These are phyloP conservation scores for Sylvilagus floridanus DNA, from an alignment of 2,797 vertebrate genomes.

Conservation along the genomic window DNA sequence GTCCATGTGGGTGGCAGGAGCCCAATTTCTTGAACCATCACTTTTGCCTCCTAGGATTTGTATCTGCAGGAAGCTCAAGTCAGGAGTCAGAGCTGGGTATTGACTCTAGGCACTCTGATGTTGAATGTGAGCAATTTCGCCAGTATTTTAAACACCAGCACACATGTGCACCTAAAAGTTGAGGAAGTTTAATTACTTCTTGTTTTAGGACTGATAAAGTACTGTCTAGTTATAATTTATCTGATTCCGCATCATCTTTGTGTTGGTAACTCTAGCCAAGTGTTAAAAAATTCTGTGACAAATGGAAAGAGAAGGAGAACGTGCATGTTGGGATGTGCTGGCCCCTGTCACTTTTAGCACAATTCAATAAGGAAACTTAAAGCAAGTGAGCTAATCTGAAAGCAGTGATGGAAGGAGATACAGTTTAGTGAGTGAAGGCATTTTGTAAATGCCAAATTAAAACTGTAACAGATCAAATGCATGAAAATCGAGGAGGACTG, in stretches of 20 bases:
- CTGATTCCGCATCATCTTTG: neutral
- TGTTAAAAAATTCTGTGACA: too few relatives aligned
- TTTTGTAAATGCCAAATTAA: neutral
- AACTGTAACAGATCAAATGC: neutral
- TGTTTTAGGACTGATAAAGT: neutral
- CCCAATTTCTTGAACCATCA: too few relatives aligned
- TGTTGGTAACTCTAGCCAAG: neutral
- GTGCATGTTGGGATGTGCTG: too few relatives aligned
- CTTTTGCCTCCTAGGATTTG: too few relatives aligned
- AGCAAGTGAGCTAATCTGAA: neutral
- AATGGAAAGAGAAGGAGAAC: neutral
- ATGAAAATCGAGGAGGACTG: neutral
- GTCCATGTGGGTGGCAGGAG: too few relatives aligned
- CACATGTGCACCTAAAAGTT: too few relatives aligned
- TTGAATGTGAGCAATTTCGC: too few relatives aligned
- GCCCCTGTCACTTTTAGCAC: neutral
- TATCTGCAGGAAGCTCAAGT: too few relatives aligned
- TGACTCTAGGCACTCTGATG: too few relatives aligned
- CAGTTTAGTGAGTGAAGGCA: neutral
- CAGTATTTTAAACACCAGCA: too few relatives aligned
- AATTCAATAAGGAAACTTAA: neutral
- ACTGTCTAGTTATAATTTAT: too few relatives aligned
- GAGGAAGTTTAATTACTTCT: neutral
- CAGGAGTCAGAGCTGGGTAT: too few relatives aligned
- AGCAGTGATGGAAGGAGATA: neutral